Evolutionary conservation across 2,113 vertebrate species (phyloP), one percentile per base, ranked within the genome.

Genomic region (Zootoca vivipara): DNA sequence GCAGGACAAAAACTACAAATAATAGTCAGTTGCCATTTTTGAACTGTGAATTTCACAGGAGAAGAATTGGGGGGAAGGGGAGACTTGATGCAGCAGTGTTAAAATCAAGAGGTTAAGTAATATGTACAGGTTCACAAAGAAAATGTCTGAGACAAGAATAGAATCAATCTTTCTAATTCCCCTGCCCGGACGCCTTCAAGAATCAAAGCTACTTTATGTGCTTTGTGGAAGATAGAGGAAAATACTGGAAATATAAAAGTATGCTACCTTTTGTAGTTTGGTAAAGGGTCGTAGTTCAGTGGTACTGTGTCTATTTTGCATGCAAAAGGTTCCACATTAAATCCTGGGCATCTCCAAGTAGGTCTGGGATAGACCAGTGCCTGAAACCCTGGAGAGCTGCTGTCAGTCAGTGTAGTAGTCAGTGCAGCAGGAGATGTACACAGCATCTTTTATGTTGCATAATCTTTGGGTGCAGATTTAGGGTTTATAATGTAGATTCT

Each of bases 111-210:
- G 69, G 46, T 58, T 87, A 81, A 73, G 33, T 70, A 62, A 30
- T 73, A 30, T 40, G 46, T 73, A n/a, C 78, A 42, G 46, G 86
- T 73, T 87, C 78, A 62, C 33, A 56, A n/a, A 79, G n/a, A 70
- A 85, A 79, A 79, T 79, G 85, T 33, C 77, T 58, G 42, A 80
- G 65, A 56, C 52, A 56, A 46, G 73, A 72, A 80, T 30, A 58
- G 65, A 87, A 87, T 72, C 33, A 80, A 38, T 70, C 77, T 87
- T 80, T 70, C 65, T 58, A 80, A 80, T 87, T 86, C 77, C 65
- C 65, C 35, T 80, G 77, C 22, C 65, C 64, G 38, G 46, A 72
- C 22, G 35, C 77, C 42, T 73, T 73, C 52, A 87, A 87, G 38
- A 82, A 73, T 58, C 78, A 87, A 87, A 74, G 28, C 52, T 26